These are phyloP conservation scores for Machimus atricapillus DNA, from an alignment of 2,888 invertebrate genomes.

Conservation along the genomic window DNA sequence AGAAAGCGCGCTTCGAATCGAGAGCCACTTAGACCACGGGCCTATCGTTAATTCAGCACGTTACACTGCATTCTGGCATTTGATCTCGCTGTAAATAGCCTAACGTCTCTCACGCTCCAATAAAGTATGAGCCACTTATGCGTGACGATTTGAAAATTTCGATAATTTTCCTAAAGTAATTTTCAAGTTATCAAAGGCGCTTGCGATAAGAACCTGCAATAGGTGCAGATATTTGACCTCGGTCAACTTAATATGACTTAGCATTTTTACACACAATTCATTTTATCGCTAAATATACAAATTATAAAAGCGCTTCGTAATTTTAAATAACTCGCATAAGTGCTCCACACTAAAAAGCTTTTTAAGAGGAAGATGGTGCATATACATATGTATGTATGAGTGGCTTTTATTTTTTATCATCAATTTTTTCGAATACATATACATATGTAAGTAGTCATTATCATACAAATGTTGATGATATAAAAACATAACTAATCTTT, in stretches of 20 bases:
- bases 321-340: not conserved
- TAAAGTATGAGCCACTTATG: not conserved
- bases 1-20: not conserved
- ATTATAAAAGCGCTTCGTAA: not conserved
- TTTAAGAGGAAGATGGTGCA: not conserved
- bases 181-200: not conserved
- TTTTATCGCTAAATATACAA: not conserved
- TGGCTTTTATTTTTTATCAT: too few relatives aligned
- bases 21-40: not conserved
- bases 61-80: not conserved
- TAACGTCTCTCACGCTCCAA: conserved; percentile 3
- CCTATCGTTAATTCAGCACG: conserved; percentile 8
- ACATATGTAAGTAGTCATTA: too few relatives aligned
- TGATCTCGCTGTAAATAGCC: conserved; percentile 13
- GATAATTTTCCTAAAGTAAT: not conserved
- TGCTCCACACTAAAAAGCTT: not conserved
- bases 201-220: not conserved
- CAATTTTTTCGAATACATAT: too few relatives aligned
- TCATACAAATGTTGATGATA: too few relatives aligned
- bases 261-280: not conserved
- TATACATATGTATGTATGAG: too few relatives aligned
- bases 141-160: not conserved
- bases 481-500: too few relatives aligned
- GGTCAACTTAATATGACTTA: not conserved
- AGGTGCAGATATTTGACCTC: not conserved